A percentile compares a stretch with the other conserved stretches of the same genome.
These are phyloP conservation scores for Masticophis lateralis DNA, from an alignment of 2,797 vertebrate species.

Conservation along the genomic window DNA sequence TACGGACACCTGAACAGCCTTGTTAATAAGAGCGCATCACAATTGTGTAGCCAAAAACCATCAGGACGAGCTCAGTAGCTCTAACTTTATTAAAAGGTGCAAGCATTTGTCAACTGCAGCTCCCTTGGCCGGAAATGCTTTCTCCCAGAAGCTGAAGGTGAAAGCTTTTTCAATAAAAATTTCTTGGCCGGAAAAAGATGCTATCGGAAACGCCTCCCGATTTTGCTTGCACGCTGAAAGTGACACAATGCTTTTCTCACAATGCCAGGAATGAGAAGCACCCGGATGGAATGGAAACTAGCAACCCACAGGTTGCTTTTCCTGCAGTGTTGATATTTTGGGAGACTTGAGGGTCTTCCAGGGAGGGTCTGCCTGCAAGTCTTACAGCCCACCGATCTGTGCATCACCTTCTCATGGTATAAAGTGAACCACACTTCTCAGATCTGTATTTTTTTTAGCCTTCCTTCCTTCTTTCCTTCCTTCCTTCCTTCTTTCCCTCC, in stretches of 20 bases:
- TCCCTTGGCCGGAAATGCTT: not conserved
- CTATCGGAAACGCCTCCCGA: not conserved
- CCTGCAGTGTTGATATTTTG: not conserved
- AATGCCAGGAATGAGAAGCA: not conserved
- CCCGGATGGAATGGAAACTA: not conserved
- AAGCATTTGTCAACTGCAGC: not conserved
- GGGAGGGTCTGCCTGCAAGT: too few species aligned
- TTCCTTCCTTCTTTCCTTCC: too few species aligned
- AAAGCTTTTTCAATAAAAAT: not conserved
- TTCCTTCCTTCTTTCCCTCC: too few species aligned
- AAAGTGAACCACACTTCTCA: too few species aligned
- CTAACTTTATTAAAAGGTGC: not conserved
- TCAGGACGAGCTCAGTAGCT: not conserved
- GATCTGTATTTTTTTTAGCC: too few species aligned
- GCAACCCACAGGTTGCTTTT: not conserved
- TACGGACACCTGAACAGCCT: not conserved
- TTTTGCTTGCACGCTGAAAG: not conserved
- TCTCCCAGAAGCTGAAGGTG: not conserved
- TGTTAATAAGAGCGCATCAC: not conserved
- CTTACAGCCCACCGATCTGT: too few species aligned
- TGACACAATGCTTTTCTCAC: not conserved
- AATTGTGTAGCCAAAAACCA: not conserved
- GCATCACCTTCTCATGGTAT: too few species aligned
- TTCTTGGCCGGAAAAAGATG: not conserved
- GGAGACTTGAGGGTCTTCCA: too few species aligned